Percentiles rank a stretch among this genome's conserved stretches.
These are phyloP conservation scores for Mythimna lalbum DNA, from an alignment of 2,888 invertebrate genomes.

Conservation along the genomic window DNA sequence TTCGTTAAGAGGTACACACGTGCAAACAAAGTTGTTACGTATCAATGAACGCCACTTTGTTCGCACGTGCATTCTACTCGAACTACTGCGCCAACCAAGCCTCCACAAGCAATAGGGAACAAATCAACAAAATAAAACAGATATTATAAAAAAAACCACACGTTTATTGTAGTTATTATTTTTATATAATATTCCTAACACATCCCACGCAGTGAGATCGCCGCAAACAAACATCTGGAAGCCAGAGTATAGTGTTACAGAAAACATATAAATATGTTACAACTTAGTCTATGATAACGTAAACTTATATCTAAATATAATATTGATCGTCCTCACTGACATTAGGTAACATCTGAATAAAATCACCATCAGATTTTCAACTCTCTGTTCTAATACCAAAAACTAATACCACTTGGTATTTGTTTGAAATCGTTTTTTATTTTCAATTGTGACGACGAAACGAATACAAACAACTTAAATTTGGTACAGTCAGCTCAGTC, in stretches of 20 bases:
- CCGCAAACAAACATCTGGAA: slow-evolving; percentile 72
- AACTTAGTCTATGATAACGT: slow-evolving; percentile 58
- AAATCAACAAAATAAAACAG: slow-evolving; percentile 63
- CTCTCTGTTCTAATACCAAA: background rate
- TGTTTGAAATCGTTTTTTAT: no score
- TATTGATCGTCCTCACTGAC: slow-evolving; percentile 7
- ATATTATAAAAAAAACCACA: slow-evolving; percentile 75
- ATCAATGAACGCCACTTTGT: no score
- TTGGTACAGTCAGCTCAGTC: no score
- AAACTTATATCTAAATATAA: slow-evolving; percentile 57
- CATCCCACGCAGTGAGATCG: slow-evolving; percentile 78
- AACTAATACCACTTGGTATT: no score
- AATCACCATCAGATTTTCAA: background rate
- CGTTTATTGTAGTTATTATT: slow-evolving; percentile 81
- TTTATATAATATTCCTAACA: slow-evolving; percentile 69
- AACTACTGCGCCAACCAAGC: no score
- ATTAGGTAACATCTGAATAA: background rate
- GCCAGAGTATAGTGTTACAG: slow-evolving; percentile 61
- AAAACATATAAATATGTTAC: slow-evolving; percentile 60
- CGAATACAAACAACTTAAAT: no score
- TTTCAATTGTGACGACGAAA: no score
- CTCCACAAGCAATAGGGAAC: no score
- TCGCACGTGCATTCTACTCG: no score
- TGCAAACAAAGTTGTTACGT: no score
- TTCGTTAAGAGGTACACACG: no score